phyloP scores from a whole-genome alignment of 1,140 invertebrate genomes.

The Anoplolepis gracilipes region DNA sequence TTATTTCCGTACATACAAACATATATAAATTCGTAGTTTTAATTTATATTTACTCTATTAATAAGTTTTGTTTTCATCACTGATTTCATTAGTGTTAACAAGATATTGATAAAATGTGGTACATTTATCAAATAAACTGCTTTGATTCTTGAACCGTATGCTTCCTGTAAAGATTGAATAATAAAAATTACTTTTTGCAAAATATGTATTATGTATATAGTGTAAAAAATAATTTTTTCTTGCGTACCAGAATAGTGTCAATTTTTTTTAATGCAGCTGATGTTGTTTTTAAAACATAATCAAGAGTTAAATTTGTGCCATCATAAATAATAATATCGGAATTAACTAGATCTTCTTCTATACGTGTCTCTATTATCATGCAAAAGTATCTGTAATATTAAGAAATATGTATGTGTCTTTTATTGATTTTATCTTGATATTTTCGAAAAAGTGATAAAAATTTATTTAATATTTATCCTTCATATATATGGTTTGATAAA shows the following conservation, averaged over 20 bases:
- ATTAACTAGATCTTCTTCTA: constrained; percentile 7
- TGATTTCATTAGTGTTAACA: neutral
- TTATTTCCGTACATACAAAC: neutral
- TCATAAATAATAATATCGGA: neutral
- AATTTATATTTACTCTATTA: neutral
- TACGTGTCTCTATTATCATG: neutral
- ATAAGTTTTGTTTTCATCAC: neutral
- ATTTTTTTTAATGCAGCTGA: neutral
- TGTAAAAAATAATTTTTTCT: neutral
- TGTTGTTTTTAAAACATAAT: neutral
- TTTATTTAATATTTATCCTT: no score
- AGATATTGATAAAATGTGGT: neutral
- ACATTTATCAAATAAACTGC: neutral
- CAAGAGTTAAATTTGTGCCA: neutral
- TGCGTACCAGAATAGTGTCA: neutral
- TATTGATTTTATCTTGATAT: neutral
- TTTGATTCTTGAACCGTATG: neutral
- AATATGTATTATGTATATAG: neutral
- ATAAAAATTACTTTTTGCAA: neutral
- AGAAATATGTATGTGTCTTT: neutral
- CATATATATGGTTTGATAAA: no score
- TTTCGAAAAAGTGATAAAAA: no score
- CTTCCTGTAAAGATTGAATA: neutral
- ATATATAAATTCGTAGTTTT: neutral
- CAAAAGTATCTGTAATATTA: neutral